phyloP scores from a whole-genome alignment of 2,113 vertebrate genomes.

The Chaetorhynchus papuensis region DNA sequence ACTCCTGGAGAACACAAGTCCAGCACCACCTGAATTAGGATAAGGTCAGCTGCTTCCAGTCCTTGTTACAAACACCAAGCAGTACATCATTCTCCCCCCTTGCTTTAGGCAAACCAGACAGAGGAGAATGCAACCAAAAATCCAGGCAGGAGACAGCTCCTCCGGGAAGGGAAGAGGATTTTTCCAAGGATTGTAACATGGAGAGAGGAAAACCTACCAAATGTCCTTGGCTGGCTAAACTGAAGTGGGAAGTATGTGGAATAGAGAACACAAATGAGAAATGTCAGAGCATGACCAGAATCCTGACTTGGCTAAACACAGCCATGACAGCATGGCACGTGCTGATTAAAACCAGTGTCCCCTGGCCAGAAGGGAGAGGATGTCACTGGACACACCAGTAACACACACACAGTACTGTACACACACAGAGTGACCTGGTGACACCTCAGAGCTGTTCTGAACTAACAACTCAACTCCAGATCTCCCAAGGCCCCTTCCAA shows the following conservation, averaged over 20 bases:
- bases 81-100: neutral
- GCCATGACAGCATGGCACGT: no score
- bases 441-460: neutral
- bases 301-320: neutral
- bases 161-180: neutral
- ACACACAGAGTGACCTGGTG: neutral
- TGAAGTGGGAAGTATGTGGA: neutral
- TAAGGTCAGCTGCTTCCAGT: neutral
- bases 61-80: neutral
- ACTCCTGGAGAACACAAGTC: neutral
- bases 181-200: fast-evolving
- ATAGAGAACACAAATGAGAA: neutral
- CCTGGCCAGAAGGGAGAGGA: neutral
- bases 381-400: neutral
- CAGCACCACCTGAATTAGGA: neutral
- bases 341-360: neutral
- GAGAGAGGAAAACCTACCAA: neutral
- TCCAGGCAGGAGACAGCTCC: neutral
- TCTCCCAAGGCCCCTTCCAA: neutral
- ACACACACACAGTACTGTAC: neutral
- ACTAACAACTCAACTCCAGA: fast-evolving
- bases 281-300: neutral
- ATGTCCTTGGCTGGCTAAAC: neutral
- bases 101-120: neutral
- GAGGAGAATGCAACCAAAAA: neutral